These are phyloP conservation scores for Eubasilissa splendida DNA, from an alignment of 2,888 invertebrate species.

Conservation along the genomic window DNA sequence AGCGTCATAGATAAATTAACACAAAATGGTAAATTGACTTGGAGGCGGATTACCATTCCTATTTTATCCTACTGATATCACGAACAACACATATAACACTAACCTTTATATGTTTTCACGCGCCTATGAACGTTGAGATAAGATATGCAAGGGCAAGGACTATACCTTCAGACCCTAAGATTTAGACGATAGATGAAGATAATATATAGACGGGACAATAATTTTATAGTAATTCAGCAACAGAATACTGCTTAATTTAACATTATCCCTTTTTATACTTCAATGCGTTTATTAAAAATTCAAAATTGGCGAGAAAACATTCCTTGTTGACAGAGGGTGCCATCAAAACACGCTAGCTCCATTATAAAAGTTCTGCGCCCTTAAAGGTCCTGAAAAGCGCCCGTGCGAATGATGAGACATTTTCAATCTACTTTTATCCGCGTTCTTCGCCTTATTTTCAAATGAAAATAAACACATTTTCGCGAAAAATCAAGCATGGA, in stretches of 20 bases:
- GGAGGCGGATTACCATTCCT: no score
- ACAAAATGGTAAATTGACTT: no score
- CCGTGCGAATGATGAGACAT: constrained; percentile 27
- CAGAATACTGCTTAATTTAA: not conserved
- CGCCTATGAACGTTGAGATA: no score
- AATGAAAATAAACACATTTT: not conserved
- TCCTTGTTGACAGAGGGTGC: not conserved
- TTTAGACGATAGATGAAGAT: no score
- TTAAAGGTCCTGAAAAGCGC: constrained; percentile 33
- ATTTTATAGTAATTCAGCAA: no score
- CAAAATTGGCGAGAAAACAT: not conserved
- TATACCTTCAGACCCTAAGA: no score
- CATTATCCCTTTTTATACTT: not conserved
- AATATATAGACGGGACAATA: no score
- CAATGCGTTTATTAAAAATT: not conserved
- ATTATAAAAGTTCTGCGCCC: constrained; percentile 26
- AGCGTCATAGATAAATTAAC: no score
- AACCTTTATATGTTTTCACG: no score
- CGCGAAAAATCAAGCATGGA: not conserved
- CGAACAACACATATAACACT: no score
- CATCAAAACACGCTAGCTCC: constrained; percentile 32
- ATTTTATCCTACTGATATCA: no score
- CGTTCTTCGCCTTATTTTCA: not conserved
- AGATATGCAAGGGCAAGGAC: no score
- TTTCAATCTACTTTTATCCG: not conserved